Percentiles rank a stretch among this genome's conserved stretches.
Conservation (phyloP, 2,797 vertebrate genomes). For the Tokudaia muenninki region DNA sequence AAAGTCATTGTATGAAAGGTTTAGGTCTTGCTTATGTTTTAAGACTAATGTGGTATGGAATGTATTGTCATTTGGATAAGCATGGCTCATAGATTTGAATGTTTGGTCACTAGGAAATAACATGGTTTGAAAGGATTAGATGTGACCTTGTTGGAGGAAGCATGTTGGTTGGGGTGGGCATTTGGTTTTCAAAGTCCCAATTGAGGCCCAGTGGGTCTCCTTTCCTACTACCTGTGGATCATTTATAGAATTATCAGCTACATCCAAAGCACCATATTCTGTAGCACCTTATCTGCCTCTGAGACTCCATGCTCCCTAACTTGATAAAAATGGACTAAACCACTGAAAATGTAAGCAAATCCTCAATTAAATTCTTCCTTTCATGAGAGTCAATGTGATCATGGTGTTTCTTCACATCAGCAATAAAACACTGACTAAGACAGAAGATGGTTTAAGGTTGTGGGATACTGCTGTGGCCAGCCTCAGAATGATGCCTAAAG, state of each 20-base stretch:
- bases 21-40: background rate
- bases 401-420: background rate
- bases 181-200: background rate
- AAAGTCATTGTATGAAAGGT: background rate
- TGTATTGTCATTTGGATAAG: background rate
- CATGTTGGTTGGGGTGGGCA: background rate
- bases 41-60: background rate
- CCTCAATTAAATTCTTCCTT: background rate
- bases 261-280: background rate
- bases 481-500: background rate
- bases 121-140: background rate
- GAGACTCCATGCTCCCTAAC: background rate
- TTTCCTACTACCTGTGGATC: background rate
- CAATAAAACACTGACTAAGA: background rate
- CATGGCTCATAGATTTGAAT: background rate
- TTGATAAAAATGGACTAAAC: background rate
- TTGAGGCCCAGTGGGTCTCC: background rate
- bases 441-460: too few relatives aligned
- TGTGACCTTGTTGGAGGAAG: background rate
- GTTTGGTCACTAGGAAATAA: background rate
- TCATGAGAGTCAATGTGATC: background rate
- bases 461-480: background rate
- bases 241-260: background rate
- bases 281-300: background rate
- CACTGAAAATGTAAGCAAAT: background rate